Evolutionary conservation across 2,797 vertebrate genomes (phyloP).

Genomic region (Lagodon rhomboides): DNA sequence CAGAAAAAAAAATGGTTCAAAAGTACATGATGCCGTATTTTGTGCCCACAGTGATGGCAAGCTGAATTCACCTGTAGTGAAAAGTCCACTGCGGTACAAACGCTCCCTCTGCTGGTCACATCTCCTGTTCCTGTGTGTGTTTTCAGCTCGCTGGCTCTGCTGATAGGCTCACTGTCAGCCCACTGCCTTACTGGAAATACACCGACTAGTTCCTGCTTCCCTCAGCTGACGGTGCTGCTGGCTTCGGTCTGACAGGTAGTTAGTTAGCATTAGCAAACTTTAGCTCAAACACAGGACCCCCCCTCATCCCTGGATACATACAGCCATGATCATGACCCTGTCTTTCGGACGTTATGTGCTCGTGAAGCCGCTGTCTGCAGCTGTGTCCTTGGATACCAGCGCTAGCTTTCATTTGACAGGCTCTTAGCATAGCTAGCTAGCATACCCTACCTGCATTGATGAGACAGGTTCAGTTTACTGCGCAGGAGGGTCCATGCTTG

Average conservation of each 20-base stretch:
- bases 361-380: not conserved
- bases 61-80: not conserved
- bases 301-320: too few relatives aligned
- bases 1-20: not conserved
- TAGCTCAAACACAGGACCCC: not conserved
- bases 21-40: not conserved
- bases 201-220: conserved; percentile 7
- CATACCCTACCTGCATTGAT: not conserved
- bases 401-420: not conserved
- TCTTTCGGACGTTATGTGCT: not conserved
- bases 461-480: not conserved
- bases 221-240: conserved; percentile 9
- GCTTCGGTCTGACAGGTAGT: conserved; percentile 30
- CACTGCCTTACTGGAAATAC: not conserved
- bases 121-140: not conserved
- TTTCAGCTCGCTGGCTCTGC: not conserved
- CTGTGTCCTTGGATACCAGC: not conserved
- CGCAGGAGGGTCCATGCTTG: not conserved
- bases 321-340: fast-evolving
- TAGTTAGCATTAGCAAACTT: not conserved
- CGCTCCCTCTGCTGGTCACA: conserved; percentile 52
- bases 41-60: too few relatives aligned
- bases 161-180: conserved; percentile 33
- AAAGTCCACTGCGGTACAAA: not conserved
- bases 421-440: conserved; percentile 34